These are phyloP conservation scores for Spilogale gracilis DNA, from an alignment of 2,113 vertebrate species.

Conservation along the genomic window DNA sequence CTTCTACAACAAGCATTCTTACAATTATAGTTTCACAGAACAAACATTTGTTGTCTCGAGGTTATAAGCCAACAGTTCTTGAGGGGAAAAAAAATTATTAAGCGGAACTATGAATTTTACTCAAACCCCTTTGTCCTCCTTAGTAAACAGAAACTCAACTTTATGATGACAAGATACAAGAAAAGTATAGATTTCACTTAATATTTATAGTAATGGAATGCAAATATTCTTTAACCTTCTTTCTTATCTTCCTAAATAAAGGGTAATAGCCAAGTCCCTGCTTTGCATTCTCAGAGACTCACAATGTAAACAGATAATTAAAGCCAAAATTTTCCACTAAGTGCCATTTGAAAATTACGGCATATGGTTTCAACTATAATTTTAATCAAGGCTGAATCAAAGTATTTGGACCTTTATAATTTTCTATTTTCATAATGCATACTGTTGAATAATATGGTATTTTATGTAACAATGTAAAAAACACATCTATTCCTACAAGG, in stretches of 20 bases:
- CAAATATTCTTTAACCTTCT: conserved; percentile 68
- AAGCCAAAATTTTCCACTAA: conserved; percentile 25
- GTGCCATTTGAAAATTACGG: conserved; percentile 30
- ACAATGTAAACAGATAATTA: conserved; percentile 54
- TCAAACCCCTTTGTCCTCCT: conserved; percentile 1
- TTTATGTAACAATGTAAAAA: conserved; percentile 21
- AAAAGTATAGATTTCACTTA: conserved; percentile 55
- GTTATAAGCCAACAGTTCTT: conserved; percentile 32
- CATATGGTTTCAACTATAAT: conserved; percentile 45
- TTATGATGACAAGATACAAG: conserved; percentile 49
- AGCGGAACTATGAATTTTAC: conserved; percentile 41
- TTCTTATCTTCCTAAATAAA: conserved; percentile 69
- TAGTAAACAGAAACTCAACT: conserved; percentile 52
- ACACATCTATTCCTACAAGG: neutral
- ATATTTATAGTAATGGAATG: conserved; percentile 57
- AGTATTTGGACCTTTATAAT: conserved; percentile 34
- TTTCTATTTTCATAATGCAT: conserved; percentile 37
- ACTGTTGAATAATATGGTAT: conserved; percentile 9
- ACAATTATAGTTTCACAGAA: neutral
- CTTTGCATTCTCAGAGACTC: conserved; percentile 49
- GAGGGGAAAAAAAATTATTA: neutral
- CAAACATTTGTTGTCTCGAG: conserved; percentile 48
- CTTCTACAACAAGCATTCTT: neutral
- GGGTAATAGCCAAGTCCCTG: conserved; percentile 21
- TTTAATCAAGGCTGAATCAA: conserved; percentile 56